Percentiles rank a stretch among this genome's conserved stretches.
These are phyloP conservation scores for Regulus satrapa DNA, from an alignment of 2,113 vertebrate species.

Conservation along the genomic window DNA sequence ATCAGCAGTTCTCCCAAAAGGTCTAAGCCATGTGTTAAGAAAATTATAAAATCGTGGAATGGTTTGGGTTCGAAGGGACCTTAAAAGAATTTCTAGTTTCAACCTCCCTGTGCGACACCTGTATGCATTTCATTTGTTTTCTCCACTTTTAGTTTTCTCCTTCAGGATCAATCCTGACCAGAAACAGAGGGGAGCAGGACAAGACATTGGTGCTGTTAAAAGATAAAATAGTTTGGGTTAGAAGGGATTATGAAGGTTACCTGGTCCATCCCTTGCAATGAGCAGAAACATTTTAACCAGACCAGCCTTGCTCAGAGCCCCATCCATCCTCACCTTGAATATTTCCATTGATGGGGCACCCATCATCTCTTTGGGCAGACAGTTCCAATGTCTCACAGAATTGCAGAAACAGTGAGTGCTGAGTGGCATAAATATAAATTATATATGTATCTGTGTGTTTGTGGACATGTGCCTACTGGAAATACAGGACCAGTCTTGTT, in stretches of 20 bases:
- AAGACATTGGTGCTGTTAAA: neutral
- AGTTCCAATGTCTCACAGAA: neutral
- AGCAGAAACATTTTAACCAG: neutral
- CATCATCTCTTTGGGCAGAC: neutral
- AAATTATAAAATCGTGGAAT: neutral
- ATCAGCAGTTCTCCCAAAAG: neutral
- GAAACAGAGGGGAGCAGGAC: neutral
- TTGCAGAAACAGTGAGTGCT: accelerated
- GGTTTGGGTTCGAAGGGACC: neutral
- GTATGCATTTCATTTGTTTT: neutral
- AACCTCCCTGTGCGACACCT: neutral
- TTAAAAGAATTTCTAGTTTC: neutral
- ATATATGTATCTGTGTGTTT: accelerated
- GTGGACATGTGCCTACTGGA: neutral
- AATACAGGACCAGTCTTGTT: accelerated
- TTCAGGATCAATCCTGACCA: neutral
- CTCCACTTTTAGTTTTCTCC: neutral
- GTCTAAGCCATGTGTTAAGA: neutral
- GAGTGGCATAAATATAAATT: accelerated
- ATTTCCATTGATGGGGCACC: neutral
- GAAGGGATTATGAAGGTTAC: neutral
- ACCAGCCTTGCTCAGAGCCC: neutral
- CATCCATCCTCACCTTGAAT: neutral
- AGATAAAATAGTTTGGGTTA: neutral
- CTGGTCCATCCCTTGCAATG: too few relatives aligned